These are phyloP conservation scores for Zhuqinia jingwanae DNA, from an alignment of 2,888 invertebrate genomes.

Conservation along the genomic window DNA sequence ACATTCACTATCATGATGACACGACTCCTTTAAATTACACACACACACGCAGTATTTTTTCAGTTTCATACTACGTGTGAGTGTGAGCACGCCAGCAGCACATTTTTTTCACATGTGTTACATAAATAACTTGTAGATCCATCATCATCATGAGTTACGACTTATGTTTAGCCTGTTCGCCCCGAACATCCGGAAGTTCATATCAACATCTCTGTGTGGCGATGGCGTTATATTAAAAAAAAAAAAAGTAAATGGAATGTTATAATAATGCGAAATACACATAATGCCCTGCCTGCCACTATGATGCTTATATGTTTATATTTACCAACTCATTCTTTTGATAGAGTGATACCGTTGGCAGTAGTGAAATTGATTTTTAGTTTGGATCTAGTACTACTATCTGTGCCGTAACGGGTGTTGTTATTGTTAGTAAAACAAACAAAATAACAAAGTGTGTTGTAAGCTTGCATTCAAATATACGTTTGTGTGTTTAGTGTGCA, in stretches of 20 bases:
- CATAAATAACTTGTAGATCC: background rate
- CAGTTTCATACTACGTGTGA: background rate
- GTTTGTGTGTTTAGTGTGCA: background rate
- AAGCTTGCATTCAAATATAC: background rate
- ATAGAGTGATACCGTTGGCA: background rate
- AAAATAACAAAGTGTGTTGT: background rate
- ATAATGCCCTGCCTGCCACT: background rate
- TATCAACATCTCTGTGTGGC: slow-evolving; percentile 19
- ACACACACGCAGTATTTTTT: background rate
- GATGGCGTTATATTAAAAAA: background rate
- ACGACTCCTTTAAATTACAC: slow-evolving; percentile 13
- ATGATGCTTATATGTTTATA: slow-evolving; percentile 1
- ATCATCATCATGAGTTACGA: slow-evolving; percentile 10
- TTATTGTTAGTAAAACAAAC: slow-evolving; percentile 8
- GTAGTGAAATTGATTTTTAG: background rate
- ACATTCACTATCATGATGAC: background rate
- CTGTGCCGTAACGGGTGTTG: background rate
- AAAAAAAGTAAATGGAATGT: slow-evolving; percentile 18
- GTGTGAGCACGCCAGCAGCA: background rate
- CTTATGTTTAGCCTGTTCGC: background rate
- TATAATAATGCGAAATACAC: background rate
- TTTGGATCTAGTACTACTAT: background rate
- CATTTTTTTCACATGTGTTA: slow-evolving; percentile 9
- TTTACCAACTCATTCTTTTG: background rate
- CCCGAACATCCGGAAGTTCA: slow-evolving; percentile 14